Evolutionary conservation across 2,797 vertebrate genomes (phyloP), one percentile per base, ranked within the genome.

Genomic region (Oreortyx pictus): DNA sequence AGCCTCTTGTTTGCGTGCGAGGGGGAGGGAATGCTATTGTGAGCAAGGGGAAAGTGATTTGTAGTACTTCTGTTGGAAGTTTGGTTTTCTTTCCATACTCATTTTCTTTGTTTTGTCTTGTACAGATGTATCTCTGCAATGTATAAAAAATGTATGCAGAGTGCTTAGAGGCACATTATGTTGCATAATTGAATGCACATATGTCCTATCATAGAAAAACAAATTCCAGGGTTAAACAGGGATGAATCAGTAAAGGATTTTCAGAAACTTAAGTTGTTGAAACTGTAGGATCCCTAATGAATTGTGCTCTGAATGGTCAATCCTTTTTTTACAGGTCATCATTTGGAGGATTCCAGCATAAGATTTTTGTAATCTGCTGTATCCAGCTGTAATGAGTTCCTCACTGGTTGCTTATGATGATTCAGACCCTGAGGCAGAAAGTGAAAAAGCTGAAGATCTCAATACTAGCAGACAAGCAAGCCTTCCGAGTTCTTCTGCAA

Each of bases 361-460:
- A 74, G 76, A 46, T 87, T 89, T 89, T 47, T 81, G 88, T 29
- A 88, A 52, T 62, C 64, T 89, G 25, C 82, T 56, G 70, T 88
- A 92, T 49, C 73, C 77, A 47, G 46, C 72, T 73, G 67, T 78
- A 64, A 99, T 99, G 99, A 98, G 96, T 85, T 98, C 97, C 4
- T 97, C 98, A 2, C 94, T 99, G 94, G 99, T 99, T 96, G 98
- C 98, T 60, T 99, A 99, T 84, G 99, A 99, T 9, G 98, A 99
- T 85, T 99, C 99, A 14, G 99, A 98, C 82, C 98, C 98, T 4
- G 99, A 99, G 65, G 96, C 98, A 39, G 98, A 99, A 86, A 9
- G 54, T 6, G 92, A 88, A 50, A 59, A 86, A 8, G 47, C 31
- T 13, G 90, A 84, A 72, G 64, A 75, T 41, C 39, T 19, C 4